Conservation (phyloP, 2,797 vertebrate genomes). For the Oreonectes daqikongensis region DNA sequence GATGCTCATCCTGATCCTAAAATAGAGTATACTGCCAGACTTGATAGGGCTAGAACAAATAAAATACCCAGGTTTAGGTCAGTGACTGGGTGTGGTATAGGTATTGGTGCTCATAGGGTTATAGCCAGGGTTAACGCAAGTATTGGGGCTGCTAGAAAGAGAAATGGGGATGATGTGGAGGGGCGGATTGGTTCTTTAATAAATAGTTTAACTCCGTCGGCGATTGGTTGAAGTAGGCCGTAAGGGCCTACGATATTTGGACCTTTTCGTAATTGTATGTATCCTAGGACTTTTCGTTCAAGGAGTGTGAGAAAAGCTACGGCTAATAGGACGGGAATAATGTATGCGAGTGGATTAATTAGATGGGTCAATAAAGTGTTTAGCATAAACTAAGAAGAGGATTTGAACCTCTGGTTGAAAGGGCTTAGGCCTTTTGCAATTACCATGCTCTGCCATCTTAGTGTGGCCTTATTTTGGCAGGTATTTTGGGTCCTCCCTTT, state of each 20-base stretch:
- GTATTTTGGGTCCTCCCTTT: constrained; percentile 3
- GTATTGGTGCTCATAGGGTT: neutral
- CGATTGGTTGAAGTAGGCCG: constrained; percentile 37
- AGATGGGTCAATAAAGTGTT: rapidly evolving
- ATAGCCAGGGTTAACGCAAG: constrained; percentile 41
- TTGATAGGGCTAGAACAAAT: constrained; percentile 47
- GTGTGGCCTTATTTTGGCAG: constrained; percentile 34
- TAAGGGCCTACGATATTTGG: constrained; percentile 42
- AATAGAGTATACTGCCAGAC: constrained; percentile 54
- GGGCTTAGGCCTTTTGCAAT: constrained; percentile 68
- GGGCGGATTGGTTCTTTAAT: constrained; percentile 58
- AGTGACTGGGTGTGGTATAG: rapidly evolving
- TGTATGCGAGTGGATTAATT: rapidly evolving
- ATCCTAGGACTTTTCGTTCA: constrained; percentile 52
- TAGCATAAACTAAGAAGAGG: constrained; percentile 50
- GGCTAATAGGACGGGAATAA: rapidly evolving
- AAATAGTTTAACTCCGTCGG: constrained; percentile 55
- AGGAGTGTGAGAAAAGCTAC: constrained; percentile 39
- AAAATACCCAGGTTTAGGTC: constrained; percentile 32
- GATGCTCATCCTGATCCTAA: constrained; percentile 62
- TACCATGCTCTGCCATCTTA: constrained; percentile 65
- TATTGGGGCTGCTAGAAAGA: rapidly evolving
- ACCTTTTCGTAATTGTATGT: constrained; percentile 59
- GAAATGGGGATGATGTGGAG: neutral
- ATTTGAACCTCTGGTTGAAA: constrained; percentile 64